Evolutionary conservation across 2,888 invertebrate species (phyloP).

Genomic region (Eutolmus rufibarbis): DNA sequence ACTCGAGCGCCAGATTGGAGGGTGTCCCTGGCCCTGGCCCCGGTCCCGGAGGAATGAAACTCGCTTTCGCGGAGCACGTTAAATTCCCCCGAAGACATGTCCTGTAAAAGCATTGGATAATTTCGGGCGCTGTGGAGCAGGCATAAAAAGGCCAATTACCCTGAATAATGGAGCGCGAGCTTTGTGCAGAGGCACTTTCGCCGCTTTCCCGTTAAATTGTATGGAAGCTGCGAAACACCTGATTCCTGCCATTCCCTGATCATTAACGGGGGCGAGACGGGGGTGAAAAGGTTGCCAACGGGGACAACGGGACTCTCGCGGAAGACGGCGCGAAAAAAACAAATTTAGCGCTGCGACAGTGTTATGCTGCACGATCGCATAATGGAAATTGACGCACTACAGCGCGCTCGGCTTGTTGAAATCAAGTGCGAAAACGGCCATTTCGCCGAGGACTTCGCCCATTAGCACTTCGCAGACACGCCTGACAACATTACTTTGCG

Average conservation of each 20-base stretch:
- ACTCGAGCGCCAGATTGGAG: background rate
- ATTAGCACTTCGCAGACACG: background rate
- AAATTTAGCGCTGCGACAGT: background rate
- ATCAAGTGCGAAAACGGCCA: background rate
- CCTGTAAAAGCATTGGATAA: background rate
- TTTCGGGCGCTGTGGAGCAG: background rate
- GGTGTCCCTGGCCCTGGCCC: background rate
- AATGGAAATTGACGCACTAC: background rate
- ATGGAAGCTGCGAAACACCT: background rate
- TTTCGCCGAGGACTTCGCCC: background rate
- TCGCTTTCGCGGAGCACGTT: background rate
- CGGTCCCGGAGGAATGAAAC: background rate
- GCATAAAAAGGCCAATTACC: constrained; percentile 6
- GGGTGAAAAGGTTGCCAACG: background rate
- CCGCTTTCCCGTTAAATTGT: background rate
- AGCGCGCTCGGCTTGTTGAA: background rate
- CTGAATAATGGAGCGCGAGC: constrained; percentile 10
- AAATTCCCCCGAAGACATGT: background rate
- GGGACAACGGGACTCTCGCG: background rate
- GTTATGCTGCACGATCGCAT: background rate
- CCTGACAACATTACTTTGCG: background rate
- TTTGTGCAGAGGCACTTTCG: background rate
- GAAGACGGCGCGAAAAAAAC: background rate
- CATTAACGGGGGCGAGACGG: background rate
- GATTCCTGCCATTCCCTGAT: background rate